These are phyloP conservation scores for Avahi laniger DNA, from an alignment of 2,797 vertebrate genomes.

Conservation along the genomic window DNA sequence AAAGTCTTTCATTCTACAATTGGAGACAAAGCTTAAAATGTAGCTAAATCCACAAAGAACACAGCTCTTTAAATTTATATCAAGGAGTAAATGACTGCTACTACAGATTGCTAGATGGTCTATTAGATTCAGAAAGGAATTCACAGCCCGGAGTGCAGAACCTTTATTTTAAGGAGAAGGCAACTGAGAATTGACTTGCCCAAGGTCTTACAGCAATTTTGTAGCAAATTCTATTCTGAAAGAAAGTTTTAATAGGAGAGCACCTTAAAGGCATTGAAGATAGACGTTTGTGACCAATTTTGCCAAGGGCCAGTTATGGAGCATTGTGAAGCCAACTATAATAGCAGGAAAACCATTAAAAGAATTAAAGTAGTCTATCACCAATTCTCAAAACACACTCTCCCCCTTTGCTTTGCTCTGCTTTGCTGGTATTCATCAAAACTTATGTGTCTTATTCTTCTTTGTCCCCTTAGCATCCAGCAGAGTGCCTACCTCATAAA, in stretches of 20 bases:
- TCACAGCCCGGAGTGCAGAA: background rate
- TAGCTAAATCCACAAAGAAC: slow-evolving; percentile 19
- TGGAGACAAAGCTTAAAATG: slow-evolving; percentile 24
- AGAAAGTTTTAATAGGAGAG: background rate
- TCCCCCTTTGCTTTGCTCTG: background rate
- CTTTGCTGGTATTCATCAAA: background rate
- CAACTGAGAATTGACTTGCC: slow-evolving; percentile 4
- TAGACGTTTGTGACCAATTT: slow-evolving; percentile 12
- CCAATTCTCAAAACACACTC: background rate
- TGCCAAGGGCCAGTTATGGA: background rate
- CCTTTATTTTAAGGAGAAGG: slow-evolving; percentile 25
- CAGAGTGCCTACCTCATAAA: slow-evolving; percentile 13
- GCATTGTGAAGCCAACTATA: slow-evolving; percentile 16
- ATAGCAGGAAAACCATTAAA: slow-evolving; percentile 15
- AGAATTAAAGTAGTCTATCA: slow-evolving; percentile 3
- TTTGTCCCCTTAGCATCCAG: slow-evolving; percentile 25
- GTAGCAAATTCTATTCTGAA: slow-evolving; percentile 14
- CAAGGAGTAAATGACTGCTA: slow-evolving; percentile 43
- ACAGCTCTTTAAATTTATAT: slow-evolving; percentile 24
- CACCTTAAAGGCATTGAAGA: background rate
- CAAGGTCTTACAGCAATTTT: slow-evolving; percentile 26
- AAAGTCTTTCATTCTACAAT: slow-evolving; percentile 1
- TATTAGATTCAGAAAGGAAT: slow-evolving; percentile 39
- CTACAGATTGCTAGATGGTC: background rate
- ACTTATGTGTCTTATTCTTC: background rate